phyloP scores from a whole-genome alignment of 2,113 vertebrate species.

The Limnothrissa miodon region DNA sequence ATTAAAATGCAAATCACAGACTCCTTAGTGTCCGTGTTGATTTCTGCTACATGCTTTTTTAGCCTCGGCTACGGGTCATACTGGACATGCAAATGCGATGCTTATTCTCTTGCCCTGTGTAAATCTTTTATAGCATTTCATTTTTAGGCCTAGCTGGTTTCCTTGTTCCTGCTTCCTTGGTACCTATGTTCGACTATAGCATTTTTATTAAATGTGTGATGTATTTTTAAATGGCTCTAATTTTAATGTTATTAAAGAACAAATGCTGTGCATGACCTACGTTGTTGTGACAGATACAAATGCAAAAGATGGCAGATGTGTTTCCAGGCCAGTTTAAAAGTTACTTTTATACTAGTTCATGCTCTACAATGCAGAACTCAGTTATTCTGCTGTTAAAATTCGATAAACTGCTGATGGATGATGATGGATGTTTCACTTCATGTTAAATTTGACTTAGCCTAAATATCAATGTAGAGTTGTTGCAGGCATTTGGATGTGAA shows the following conservation, averaged over 20 bases:
- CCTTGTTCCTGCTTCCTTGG: not conserved
- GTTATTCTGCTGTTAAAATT: not conserved
- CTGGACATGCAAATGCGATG: not conserved
- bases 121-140: not conserved
- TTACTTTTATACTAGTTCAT: not conserved
- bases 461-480: not conserved
- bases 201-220: too few species aligned
- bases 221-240: not conserved
- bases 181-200: not conserved
- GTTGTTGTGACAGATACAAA: not conserved
- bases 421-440: not conserved
- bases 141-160: not conserved
- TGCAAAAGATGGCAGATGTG: not conserved
- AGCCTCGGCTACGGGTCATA: not conserved
- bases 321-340: not conserved
- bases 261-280: not conserved
- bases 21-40: not conserved
- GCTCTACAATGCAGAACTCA: not conserved
- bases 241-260: not conserved
- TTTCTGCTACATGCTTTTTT: not conserved
- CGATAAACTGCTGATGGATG: not conserved
- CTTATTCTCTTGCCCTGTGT: not conserved
- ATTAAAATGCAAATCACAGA: not conserved
- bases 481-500: not conserved
- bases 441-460: not conserved